phyloP scores from a whole-genome alignment of 2,888 invertebrate genomes.

The Rambutsinella grinnellia region DNA sequence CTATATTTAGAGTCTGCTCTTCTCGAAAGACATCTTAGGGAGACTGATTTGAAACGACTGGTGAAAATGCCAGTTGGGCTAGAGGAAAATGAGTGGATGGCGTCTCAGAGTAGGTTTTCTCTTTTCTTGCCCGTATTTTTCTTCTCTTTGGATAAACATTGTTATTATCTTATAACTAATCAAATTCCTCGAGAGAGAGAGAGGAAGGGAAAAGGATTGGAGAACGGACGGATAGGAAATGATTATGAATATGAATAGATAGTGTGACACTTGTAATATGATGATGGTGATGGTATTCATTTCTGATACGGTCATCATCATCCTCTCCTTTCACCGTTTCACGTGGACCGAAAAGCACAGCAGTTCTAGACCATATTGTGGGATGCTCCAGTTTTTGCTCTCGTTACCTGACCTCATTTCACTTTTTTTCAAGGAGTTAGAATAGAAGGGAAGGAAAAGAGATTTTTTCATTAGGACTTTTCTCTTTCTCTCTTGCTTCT shows the following conservation, averaged over 20 bases:
- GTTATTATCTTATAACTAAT: not conserved
- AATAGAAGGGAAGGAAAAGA: too few relatives aligned
- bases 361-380: too few relatives aligned
- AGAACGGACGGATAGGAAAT: too few relatives aligned
- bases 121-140: not conserved
- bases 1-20: constrained; percentile 95
- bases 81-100: constrained; percentile 99
- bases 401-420: too few relatives aligned
- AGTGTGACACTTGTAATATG: too few relatives aligned
- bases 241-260: too few relatives aligned
- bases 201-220: too few relatives aligned
- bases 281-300: too few relatives aligned
- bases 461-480: too few relatives aligned
- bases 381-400: too few relatives aligned
- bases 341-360: too few relatives aligned
- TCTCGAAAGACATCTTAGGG: constrained; percentile 92
- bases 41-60: constrained; percentile 93
- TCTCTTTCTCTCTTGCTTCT: constrained; percentile 1
- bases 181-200: not conserved
- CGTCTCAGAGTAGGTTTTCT: constrained; percentile 90
- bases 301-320: not conserved
- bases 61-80: constrained; percentile 95
- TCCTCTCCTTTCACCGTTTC: not conserved
- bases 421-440: too few relatives aligned
- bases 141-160: not conserved